Evolutionary conservation across 2,888 invertebrate genomes (phyloP), one percentile per base, ranked within the genome.

Genomic region (Gymnoscelis rufifasciata): DNA sequence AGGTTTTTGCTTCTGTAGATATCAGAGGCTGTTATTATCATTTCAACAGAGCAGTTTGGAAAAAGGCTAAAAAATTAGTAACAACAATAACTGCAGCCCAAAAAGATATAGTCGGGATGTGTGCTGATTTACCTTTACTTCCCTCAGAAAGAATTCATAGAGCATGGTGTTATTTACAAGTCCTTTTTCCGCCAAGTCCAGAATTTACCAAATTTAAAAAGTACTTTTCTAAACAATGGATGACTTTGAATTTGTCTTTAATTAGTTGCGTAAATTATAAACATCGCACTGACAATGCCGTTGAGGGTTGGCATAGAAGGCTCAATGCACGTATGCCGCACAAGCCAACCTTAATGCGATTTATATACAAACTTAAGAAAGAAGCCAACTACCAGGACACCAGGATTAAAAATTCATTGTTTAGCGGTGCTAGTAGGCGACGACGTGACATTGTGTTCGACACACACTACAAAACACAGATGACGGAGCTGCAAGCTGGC

Each of bases 301-400:
- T 26, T 26, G 8, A 26, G 26, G 26, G n/a, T n/a, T n/a, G n/a
- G n/a, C n/a, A n/a, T n/a, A n/a, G n/a, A n/a, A n/a, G n/a, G n/a
- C n/a, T n/a, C n/a, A n/a, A n/a, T n/a, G n/a, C n/a, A n/a, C n/a
- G 23, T 4, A 23, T 23, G 23, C 23, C 23, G 6, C 23, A 23
- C 23, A 23, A 23, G 23, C 26, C 26, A 7, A 26, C 26, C 4
- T 8, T 26, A 2, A 26, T 26, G 3, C 19, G 38, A 24, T 38
- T 38, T 26, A 24, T 38, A 15, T 38, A 38, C 26, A 38, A 24
- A 5, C 11, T 38, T 3, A 38, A 10, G 11, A 24, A 24, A 24
- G 38, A 38, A 11, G 38, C 38, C 3, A 38, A 38, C 8, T 38
- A 38, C 24, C 38, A 38, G 12, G 38, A 38, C 38, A 23, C 38